Conservation (phyloP, 1,140 invertebrate species). For the Neocloeon triangulifer region DNA sequence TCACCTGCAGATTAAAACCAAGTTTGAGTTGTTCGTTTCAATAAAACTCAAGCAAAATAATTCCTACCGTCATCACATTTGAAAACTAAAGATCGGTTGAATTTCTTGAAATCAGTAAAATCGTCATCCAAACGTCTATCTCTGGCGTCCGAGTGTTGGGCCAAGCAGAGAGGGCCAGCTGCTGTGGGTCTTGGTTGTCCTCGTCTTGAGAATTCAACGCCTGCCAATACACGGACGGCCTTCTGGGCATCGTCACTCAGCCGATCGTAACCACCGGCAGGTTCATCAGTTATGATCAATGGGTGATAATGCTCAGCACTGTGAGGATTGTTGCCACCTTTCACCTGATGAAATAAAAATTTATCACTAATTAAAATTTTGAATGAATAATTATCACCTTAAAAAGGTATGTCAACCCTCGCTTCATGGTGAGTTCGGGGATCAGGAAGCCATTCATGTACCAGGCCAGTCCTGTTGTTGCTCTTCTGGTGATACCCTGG, state of each 20-base stretch:
- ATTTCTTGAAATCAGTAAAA: conserved; percentile 57
- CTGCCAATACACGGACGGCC: conserved; percentile 55
- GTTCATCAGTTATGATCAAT: conserved; percentile 72
- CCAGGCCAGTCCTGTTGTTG: conserved; percentile 38
- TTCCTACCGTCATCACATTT: conserved; percentile 34
- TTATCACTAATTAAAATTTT: too few relatives aligned
- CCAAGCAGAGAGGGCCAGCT: conserved; percentile 57
- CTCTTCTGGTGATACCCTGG: conserved; percentile 38
- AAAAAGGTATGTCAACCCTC: conserved; percentile 68
- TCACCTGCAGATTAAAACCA: conserved; percentile 22
- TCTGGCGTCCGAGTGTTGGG: conserved; percentile 30
- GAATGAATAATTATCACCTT: too few relatives aligned
- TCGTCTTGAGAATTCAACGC: conserved; percentile 58
- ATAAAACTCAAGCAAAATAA: too few relatives aligned
- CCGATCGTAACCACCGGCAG: conserved; percentile 55
- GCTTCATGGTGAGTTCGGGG: conserved; percentile 66
- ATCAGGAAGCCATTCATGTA: conserved; percentile 73
- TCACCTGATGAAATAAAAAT: too few relatives aligned
- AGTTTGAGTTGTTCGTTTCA: too few relatives aligned
- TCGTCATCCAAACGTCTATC: conserved; percentile 59
- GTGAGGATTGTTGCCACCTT: conserved; percentile 76
- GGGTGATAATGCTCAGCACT: conserved; percentile 76
- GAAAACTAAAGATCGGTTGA: conserved; percentile 46
- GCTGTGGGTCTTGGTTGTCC: conserved; percentile 49
- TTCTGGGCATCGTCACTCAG: conserved; percentile 44